phyloP scores from a whole-genome alignment of 2,888 invertebrate species.

The Tanypteryx hageni region DNA sequence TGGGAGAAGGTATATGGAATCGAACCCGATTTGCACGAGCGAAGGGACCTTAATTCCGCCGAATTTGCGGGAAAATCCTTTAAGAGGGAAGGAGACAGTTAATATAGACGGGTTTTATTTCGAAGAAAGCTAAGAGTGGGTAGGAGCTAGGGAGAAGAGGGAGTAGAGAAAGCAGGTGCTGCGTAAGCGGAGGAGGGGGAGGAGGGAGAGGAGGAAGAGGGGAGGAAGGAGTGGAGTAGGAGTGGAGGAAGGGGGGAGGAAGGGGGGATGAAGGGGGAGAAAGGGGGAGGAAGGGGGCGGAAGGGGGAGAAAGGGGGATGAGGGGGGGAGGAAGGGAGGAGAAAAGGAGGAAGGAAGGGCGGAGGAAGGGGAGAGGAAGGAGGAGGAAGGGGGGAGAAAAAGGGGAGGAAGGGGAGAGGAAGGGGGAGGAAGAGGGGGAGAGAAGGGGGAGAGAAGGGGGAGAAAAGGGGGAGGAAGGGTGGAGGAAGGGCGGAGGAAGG shows the following conservation, averaged over 20 bases:
- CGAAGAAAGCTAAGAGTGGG: neutral
- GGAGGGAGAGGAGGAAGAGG: neutral
- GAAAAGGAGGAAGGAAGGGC: too few species aligned
- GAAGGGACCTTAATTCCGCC: neutral
- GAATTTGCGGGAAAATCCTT: neutral
- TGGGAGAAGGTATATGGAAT: neutral
- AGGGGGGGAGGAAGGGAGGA: neutral
- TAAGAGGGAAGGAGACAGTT: neutral
- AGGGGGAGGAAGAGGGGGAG: neutral
- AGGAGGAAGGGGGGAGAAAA: neutral
- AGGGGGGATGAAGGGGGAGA: too few species aligned
- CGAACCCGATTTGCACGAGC: constrained; percentile 1
- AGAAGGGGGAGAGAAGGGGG: too few species aligned
- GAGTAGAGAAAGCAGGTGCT: neutral
- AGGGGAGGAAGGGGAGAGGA: neutral
- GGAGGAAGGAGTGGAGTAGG: neutral
- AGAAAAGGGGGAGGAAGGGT: neutral
- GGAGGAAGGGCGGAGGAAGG: neutral
- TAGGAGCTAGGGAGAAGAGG: neutral
- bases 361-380: neutral
- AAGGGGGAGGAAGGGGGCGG: neutral
- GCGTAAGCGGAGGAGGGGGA: neutral
- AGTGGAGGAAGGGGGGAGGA: neutral
- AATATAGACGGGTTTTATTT: constrained; percentile 1
- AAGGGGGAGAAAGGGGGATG: neutral